Conservation (phyloP, 2,888 invertebrate species). For the Philonicus albiceps region DNA sequence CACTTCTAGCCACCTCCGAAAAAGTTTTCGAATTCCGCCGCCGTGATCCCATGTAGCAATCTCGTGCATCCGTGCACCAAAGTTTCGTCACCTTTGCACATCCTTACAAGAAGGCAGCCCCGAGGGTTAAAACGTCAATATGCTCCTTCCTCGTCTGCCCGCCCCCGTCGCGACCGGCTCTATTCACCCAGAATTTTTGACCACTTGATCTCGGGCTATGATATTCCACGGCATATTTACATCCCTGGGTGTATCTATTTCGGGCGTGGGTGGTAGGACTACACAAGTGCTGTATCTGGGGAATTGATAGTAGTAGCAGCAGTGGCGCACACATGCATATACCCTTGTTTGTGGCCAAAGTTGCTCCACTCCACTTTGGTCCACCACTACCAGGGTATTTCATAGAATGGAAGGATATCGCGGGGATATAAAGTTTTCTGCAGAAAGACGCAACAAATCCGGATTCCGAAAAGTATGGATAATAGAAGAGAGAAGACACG, state of each 20-base stretch:
- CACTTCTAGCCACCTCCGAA: neutral
- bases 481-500: neutral
- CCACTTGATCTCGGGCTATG: constrained; percentile 31
- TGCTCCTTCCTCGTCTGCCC: neutral
- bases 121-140: constrained; percentile 35
- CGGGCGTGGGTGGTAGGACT: neutral
- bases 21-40: neutral
- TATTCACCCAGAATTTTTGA: constrained; percentile 7
- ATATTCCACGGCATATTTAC: constrained; percentile 28
- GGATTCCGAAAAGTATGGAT: neutral
- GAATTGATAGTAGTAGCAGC: neutral
- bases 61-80: neutral
- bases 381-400: neutral
- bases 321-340: neutral
- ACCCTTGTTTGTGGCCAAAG: neutral
- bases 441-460: constrained; percentile 4
- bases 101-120: constrained; percentile 12
- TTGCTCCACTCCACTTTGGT: neutral
- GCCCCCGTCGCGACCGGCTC: neutral
- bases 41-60: neutral
- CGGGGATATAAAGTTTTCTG: neutral
- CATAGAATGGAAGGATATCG: neutral
- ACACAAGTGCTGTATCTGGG: neutral
- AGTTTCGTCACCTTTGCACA: constrained; percentile 15
- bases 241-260: constrained; percentile 19